Base-by-base conservation (phyloP, 2,797 vertebrate genomes). In the Brachymystax lenok region DNA sequence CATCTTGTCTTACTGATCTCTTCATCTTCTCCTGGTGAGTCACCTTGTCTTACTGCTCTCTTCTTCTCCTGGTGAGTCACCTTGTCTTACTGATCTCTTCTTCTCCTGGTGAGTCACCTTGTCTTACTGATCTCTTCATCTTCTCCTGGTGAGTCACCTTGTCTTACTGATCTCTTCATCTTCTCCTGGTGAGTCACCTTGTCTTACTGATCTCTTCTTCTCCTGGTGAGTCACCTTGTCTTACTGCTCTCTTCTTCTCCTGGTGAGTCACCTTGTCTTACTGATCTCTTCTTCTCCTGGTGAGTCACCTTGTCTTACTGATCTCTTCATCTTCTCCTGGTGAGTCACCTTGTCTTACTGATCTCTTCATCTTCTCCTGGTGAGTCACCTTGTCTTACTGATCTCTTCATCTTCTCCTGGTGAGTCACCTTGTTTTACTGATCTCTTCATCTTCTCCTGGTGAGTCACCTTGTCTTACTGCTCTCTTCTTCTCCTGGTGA, bases 401-500 rank as follows among this genome's bases (percentile, higher is more conserved):
- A 33, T 0, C 91, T 98, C 19, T 95, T 95, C 83, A 78, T 89
- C 4, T 12, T 94, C 46, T 93, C 91, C 50, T 94, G 95, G 97
- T 97, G 33, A 33, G 33, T 33, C 4, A 5, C 0, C 4, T 33
- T 5, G 33, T 33, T 5, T 33, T 33, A 33, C 33, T 33, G 33
- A 33, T 0, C 91, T 98, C 19, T 95, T 95, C 83, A 78, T 89
- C 4, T 12, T 94, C 46, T 93, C 91, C 50, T 93, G 95, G 97
- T 97, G 33, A 35, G 33, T 6, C 5, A 35, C 1, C 5, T 35
- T 6, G 33, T 35, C 33, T 35, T 33, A 33, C 30, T 33, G 4
- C 0, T 0, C 91, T 98, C 19, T 95, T 95, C 4, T 12, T 94
- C 91, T 94, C 91, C 50, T 94, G 95, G 97, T 97, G 30, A 33